phyloP scores from a whole-genome alignment of 2,797 vertebrate genomes.

The Hozukius guyotensis region DNA sequence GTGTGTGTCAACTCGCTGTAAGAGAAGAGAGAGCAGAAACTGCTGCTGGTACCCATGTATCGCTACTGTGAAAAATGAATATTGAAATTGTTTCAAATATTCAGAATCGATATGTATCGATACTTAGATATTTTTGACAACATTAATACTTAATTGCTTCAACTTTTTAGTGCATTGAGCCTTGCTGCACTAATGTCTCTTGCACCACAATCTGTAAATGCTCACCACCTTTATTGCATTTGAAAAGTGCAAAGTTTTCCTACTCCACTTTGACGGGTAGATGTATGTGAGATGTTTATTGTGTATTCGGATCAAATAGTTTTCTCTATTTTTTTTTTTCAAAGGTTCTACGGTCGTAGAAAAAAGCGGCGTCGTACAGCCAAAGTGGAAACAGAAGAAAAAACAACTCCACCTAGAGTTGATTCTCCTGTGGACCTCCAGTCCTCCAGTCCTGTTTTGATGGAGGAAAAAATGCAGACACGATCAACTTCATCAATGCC shows the following conservation, averaged over 20 bases:
- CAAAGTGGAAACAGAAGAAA: neutral
- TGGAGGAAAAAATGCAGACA: neutral
- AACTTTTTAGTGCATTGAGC: neutral
- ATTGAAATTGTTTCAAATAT: no score
- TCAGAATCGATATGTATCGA: no score
- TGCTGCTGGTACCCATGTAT: no score
- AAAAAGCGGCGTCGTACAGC: neutral
- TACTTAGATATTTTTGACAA: no score
- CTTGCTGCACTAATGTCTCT: neutral
- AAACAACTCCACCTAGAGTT: neutral
- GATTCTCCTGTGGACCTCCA: neutral
- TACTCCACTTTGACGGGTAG: neutral
- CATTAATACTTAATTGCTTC: neutral
- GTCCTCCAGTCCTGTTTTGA: neutral
- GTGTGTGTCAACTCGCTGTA: no score
- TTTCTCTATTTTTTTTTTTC: neutral
- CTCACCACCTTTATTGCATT: neutral
- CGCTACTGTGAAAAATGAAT: no score
- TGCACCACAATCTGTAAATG: neutral
- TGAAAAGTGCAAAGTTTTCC: neutral
- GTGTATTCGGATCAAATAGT: neutral
- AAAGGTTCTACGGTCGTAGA: conserved; percentile 10
- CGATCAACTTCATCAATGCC: neutral
- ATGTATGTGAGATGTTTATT: neutral
- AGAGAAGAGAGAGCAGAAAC: no score